Evolutionary conservation across 1,140 invertebrate species (phyloP).

Genomic region (Euura saliciscinereae): DNA sequence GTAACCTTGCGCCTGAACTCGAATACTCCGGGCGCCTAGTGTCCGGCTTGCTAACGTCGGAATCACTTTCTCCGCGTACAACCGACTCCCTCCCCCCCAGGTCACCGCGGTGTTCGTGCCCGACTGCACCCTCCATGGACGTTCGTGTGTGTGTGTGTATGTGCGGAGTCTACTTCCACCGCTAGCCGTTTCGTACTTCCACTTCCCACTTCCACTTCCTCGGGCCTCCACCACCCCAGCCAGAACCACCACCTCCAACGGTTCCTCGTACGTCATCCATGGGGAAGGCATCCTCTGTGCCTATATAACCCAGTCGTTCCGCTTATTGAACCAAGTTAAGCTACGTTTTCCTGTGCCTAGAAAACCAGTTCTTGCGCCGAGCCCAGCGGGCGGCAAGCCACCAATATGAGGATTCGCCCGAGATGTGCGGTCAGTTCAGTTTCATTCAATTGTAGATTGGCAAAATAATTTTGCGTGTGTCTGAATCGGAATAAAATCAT

Average conservation of each 20-base stretch:
- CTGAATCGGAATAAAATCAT: not conserved
- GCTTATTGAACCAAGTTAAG: slow-evolving; percentile 58
- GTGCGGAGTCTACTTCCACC: not conserved
- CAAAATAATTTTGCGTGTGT: not conserved
- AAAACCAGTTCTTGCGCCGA: slow-evolving; percentile 49
- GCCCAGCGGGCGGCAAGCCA: slow-evolving; percentile 34
- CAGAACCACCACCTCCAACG: slow-evolving; percentile 28
- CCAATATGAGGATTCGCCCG: slow-evolving; percentile 57
- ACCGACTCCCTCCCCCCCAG: not conserved
- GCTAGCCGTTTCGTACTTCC: not conserved
- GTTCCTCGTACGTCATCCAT: slow-evolving; percentile 3
- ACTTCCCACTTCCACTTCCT: slow-evolving; percentile 10
- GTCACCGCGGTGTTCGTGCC: not conserved
- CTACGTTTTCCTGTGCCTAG: slow-evolving; percentile 53
- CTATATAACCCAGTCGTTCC: slow-evolving; percentile 61
- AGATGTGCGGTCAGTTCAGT: slow-evolving; percentile 55
- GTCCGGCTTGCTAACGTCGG: slow-evolving; percentile 35
- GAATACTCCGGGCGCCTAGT: slow-evolving; percentile 6
- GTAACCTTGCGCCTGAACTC: slow-evolving; percentile 14
- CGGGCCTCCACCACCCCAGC: slow-evolving; percentile 15
- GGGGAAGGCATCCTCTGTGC: slow-evolving; percentile 39
- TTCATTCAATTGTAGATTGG: not conserved
- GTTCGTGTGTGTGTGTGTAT: not conserved
- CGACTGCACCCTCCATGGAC: not conserved
- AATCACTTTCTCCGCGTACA: slow-evolving; percentile 54